Evolutionary conservation across 2,113 vertebrate species (phyloP).

Genomic region (Ammodytes marinus): DNA sequence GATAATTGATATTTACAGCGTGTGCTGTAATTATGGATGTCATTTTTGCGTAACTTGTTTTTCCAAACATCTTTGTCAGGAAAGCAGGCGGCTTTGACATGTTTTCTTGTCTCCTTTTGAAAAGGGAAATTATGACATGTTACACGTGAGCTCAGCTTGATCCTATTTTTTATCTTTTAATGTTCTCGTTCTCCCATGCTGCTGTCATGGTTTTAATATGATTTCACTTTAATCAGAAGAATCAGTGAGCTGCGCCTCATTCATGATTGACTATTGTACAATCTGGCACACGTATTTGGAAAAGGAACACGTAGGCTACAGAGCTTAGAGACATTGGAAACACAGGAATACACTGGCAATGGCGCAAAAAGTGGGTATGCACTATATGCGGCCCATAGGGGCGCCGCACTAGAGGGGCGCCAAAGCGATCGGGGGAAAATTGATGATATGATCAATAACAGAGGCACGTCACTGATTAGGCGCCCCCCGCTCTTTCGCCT

Average conservation of each 20-base stretch:
- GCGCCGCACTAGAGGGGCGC: no score
- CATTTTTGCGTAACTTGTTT: neutral
- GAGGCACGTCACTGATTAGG: no score
- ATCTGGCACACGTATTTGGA: neutral
- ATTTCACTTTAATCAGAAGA: neutral
- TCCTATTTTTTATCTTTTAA: neutral
- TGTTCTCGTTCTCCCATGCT: neutral
- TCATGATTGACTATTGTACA: slow-evolving; percentile 1
- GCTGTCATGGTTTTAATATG: neutral
- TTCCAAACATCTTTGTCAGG: neutral
- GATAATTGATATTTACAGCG: neutral
- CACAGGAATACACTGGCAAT: neutral
- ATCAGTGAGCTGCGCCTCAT: neutral
- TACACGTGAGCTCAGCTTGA: neutral
- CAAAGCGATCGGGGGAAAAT: no score
- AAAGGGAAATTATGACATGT: neutral
- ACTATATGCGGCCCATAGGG: no score
- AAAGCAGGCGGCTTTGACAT: neutral
- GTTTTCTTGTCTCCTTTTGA: slow-evolving; percentile 5
- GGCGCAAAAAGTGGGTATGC: neutral
- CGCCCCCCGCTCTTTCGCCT: no score
- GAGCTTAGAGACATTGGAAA: neutral
- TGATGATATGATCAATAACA: no score
- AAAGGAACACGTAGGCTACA: neutral
- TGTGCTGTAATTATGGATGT: neutral